These are phyloP conservation scores for Brienomyrus longianalis DNA, from an alignment of 2,113 vertebrate genomes.

Conservation along the genomic window DNA sequence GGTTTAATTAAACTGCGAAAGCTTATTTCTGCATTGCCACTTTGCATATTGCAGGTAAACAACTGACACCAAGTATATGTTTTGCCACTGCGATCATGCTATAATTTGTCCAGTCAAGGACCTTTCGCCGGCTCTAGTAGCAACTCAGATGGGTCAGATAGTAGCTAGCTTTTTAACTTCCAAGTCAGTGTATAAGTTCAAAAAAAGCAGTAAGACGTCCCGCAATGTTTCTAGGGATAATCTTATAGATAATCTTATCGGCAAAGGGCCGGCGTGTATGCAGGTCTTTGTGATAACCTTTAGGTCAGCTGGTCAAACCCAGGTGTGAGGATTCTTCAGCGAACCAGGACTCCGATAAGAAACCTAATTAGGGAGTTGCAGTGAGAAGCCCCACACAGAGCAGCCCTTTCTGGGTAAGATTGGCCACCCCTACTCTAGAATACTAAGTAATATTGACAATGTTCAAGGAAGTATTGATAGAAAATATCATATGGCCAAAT, in stretches of 20 bases:
- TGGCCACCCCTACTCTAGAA: neutral
- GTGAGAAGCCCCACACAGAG: neutral
- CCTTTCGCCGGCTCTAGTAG: neutral
- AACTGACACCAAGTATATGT: neutral
- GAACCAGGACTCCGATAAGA: neutral
- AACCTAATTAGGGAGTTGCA: neutral
- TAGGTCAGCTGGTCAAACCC: too few species aligned
- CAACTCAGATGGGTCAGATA: neutral
- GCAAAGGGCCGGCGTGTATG: neutral
- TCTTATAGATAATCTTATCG: neutral
- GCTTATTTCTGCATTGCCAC: neutral
- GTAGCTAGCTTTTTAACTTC: neutral
- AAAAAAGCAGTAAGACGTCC: neutral
- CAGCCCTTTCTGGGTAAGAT: neutral
- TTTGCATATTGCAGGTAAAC: constrained; percentile 7
- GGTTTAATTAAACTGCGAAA: constrained; percentile 3
- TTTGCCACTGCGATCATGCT: neutral
- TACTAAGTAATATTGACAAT: neutral
- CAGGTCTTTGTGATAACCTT: neutral
- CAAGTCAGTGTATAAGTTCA: neutral
- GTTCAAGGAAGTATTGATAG: neutral
- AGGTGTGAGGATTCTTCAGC: too few species aligned
- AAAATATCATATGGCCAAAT: neutral
- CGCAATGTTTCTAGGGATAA: neutral
- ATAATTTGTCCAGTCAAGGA: neutral